These are phyloP conservation scores for Zaprionus camerounensis DNA, from an alignment of 1,140 invertebrate species.

Conservation along the genomic window DNA sequence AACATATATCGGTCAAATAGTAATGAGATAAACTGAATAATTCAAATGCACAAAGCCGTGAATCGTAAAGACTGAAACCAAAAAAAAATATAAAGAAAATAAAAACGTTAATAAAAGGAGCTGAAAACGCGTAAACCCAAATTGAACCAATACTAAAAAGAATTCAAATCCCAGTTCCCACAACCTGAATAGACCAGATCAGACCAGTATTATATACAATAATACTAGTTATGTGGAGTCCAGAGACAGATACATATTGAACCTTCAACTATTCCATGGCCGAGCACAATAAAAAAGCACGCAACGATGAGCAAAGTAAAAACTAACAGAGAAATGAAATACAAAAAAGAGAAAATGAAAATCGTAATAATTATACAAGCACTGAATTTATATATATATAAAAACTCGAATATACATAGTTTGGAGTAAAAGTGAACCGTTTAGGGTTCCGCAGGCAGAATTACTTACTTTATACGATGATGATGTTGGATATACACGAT, in stretches of 20 bases:
- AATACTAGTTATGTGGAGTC: constrained; percentile 4
- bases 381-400: constrained; percentile 78
- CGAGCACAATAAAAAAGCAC: constrained; percentile 47
- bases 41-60: constrained; percentile 83
- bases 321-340: constrained; percentile 8
- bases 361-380: constrained; percentile 63
- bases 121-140: constrained; percentile 28
- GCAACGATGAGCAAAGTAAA: constrained; percentile 48
- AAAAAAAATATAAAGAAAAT: constrained; percentile 44
- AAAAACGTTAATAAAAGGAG: constrained; percentile 49
- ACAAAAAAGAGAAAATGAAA: constrained; percentile 21
- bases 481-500: constrained; percentile 31
- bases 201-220: constrained; percentile 33
- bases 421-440: constrained; percentile 63
- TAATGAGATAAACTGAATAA: constrained; percentile 61
- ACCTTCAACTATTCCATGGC: constrained; percentile 54
- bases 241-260: constrained; percentile 10
- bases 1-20: constrained; percentile 60
- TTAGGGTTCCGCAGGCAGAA: constrained; percentile 66
- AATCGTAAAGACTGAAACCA: constrained; percentile 83
- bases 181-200: constrained; percentile 41
- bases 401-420: constrained; percentile 51
- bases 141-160: background rate
- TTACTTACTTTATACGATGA: constrained; percentile 69
- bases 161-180: constrained; percentile 10